A percentile compares a stretch with the other conserved stretches of the same genome.
Conservation (phyloP, 2,797 vertebrate genomes). For the Pampus argenteus region DNA sequence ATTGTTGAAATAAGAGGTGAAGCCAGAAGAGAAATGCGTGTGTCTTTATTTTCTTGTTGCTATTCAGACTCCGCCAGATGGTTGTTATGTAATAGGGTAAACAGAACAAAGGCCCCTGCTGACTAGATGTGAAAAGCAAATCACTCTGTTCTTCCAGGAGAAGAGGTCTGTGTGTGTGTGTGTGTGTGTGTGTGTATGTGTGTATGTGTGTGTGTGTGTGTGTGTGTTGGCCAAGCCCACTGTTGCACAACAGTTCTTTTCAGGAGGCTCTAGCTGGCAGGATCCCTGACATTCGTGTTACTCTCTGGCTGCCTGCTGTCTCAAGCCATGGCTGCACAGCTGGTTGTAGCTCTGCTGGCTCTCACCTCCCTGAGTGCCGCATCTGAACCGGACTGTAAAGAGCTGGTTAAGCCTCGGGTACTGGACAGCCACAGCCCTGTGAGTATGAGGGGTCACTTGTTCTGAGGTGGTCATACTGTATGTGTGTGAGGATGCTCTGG, state of each 20-base stretch:
- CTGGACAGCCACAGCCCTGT: conserved; percentile 82
- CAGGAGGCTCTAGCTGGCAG: conserved; percentile 58
- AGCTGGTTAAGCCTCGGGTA: conserved; percentile 77
- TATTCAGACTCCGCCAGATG: conserved; percentile 70
- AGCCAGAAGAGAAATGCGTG: not conserved
- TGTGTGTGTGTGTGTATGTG: conserved; percentile 31
- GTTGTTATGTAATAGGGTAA: conserved; percentile 70
- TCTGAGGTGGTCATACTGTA: conserved; percentile 2
- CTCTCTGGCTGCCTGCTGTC: conserved; percentile 67
- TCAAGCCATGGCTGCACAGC: conserved; percentile 76
- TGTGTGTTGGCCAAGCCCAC: conserved; percentile 66
- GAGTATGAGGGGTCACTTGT: conserved; percentile 59
- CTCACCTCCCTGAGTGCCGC: conserved; percentile 70
- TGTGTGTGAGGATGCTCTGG: conserved; percentile 12
- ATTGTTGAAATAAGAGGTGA: not conserved
- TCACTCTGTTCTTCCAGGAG: conserved; percentile 13
- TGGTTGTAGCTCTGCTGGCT: conserved; percentile 74
- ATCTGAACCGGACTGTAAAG: conserved; percentile 74
- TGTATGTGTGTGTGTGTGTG: conserved; percentile 37
- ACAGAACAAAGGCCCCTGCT: conserved; percentile 53
- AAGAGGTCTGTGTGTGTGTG: conserved; percentile 7
- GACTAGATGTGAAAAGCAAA: conserved; percentile 47
- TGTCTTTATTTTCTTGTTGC: conserved; percentile 28
- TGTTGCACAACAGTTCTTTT: conserved; percentile 58
- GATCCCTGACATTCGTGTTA: conserved; percentile 60